A percentile compares a stretch with the other conserved stretches of the same genome.
These are phyloP conservation scores for Charanyca ferruginea DNA, from an alignment of 2,888 invertebrate genomes.

Conservation along the genomic window DNA sequence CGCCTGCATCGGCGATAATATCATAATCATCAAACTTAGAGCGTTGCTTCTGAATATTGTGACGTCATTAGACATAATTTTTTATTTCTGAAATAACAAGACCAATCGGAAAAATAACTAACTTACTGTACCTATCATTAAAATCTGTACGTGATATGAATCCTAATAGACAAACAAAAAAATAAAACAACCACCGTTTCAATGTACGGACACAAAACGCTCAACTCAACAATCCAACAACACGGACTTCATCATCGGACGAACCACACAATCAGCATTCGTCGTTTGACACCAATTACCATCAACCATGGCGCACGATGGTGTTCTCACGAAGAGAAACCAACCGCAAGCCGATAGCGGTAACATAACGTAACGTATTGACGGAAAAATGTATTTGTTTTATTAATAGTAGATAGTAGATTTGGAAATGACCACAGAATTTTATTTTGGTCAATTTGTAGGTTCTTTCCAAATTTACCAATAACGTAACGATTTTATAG, in stretches of 20 bases:
- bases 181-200: background rate
- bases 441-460: conserved; percentile 37
- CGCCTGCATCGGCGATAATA: too few species aligned
- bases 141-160: too few species aligned
- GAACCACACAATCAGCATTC: conserved; percentile 75
- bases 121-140: too few species aligned
- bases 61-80: too few species aligned
- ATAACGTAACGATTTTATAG: too few species aligned
- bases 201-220: conserved; percentile 3
- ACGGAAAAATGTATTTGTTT: conserved; percentile 61
- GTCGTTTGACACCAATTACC: conserved; percentile 82
- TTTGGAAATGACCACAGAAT: conserved; percentile 59
- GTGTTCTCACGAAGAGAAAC: conserved; percentile 83
- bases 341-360: conserved; percentile 74
- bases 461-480: too few species aligned
- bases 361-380: conserved; percentile 63
- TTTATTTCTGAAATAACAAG: too few species aligned
- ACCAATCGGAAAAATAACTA: too few species aligned
- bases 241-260: conserved; percentile 66
- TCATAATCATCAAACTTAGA: too few species aligned
- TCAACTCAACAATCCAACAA: conserved; percentile 40
- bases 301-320: conserved; percentile 77
- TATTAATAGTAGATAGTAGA: conserved; percentile 36
- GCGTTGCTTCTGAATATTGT: too few species aligned
- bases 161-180: background rate